Base-by-base conservation (phyloP, 2,113 vertebrate species). In the Pterocles burchelli region DNA sequence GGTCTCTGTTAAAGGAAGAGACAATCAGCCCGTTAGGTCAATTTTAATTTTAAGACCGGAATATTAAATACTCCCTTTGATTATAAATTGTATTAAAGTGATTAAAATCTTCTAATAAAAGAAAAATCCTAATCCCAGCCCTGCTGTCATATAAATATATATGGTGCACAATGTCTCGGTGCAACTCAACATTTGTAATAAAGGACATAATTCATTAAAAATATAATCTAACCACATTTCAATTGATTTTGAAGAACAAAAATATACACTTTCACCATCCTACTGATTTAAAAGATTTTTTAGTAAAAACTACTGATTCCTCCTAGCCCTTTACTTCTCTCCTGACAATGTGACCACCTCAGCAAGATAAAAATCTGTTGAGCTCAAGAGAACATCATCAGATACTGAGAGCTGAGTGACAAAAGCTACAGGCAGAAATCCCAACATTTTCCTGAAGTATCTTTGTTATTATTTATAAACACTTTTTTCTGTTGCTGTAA, bases 401-500 rank as follows among this genome's bases (percentile, higher is more conserved):
- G 67, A 80, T 45, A 70, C 73, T 48, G 34, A 94, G 45, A 89
- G 48, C 92, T 45, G 67, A 97, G 67, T 61, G 67, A 86, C 93
- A 96, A 97, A 97, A 96, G 45, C 85, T 76, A 95, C 79, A 61
- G 91, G 83, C 54, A 96, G 92, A 83, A 38, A 88, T 49, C 78
- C 62, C 58, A 85, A 86, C 93, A 17, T 95, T 96, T 93, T 96
- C 83, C 85, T 93, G 43, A 90, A 91, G 94, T 95, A 79, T 95
- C 85, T 97, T 96, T 96, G 78, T 96, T 96, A 93, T 87, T 96
- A 96, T 96, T 97, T 97, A 97, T 96, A 97, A 97, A 97, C 94
- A 97, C 89, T 93, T 94, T 94, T 94, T 89, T 95, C 80, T 97
- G 80, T 96, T 96, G 62, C 91, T 96, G 67, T 97, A 96, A 97